Evolutionary conservation across 2,888 invertebrate species (phyloP), one percentile per base, ranked within the genome.

Genomic region (Esperia sulphurella): DNA sequence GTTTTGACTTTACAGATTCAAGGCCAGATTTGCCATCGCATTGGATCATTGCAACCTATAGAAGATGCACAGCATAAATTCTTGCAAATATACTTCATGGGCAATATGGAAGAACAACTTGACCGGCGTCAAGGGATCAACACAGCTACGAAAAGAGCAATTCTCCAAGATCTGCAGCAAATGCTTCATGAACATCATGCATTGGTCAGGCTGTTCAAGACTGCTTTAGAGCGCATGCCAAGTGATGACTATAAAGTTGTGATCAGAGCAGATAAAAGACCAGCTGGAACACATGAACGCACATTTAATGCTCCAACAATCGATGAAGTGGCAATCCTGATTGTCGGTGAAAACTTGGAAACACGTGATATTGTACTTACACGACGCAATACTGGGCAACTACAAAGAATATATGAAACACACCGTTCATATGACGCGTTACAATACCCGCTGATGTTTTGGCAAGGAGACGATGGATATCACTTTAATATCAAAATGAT

Each of bases 341-440:
- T 68, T 39, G 60, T 61, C 12, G 63, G 61, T 41, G 59, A 65
- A 43, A 51, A 64, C 41, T 60, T 58, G 8, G 45, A 61, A 52
- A 46, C 33, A 3, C 45, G 63, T 46, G 61, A 65, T 58, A 74
- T 79, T 54, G 62, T 73, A 4, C 43, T 80, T 33, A 66, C 70
- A 55, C 58, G 63, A 3, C 56, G 68, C 44, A 64, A 58, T 43
- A 57, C 63, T 57, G 43, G 10, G 8, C 31, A 57, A 35, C 39
- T 77, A 14, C 48, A 63, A 28, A 61, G 57, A 54, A 49, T 72
- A 30, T 45, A 30, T 8, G 69, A 74, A 57, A 69, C 64, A 38
- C 71, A 75, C 33, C 35, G 56, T 1, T 4, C 57, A 41, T 76
- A 75, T 53, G 78, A 82, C 57, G 68, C 79, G 3, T 31, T 65